These are phyloP conservation scores for Calonectris borealis DNA, from an alignment of 2,113 vertebrate genomes.

Conservation along the genomic window DNA sequence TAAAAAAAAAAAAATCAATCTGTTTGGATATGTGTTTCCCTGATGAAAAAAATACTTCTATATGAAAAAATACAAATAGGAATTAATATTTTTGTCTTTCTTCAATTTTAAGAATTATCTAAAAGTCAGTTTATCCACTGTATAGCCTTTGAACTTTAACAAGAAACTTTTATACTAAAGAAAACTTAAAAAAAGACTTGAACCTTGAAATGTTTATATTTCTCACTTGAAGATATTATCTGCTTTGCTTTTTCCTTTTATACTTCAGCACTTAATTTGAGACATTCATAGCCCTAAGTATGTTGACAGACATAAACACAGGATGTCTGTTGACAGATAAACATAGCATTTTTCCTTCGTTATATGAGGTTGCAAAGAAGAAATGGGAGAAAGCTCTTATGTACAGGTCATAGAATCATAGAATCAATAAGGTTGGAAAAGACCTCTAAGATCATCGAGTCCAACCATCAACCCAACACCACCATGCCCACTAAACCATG, in stretches of 20 bases:
- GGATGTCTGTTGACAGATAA: neutral
- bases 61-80: neutral
- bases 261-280: neutral
- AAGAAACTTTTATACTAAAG: neutral
- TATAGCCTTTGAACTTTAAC: neutral
- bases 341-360: neutral
- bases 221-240: neutral
- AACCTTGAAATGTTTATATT: neutral
- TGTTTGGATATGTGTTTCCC: neutral
- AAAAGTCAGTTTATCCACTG: neutral
- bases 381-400: neutral
- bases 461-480: too few relatives aligned
- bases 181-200: neutral
- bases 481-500: too few relatives aligned
- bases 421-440: too few relatives aligned
- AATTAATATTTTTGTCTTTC: neutral
- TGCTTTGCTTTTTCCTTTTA: neutral
- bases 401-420: neutral
- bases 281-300: neutral
- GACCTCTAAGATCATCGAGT: too few relatives aligned
- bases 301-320: too few relatives aligned
- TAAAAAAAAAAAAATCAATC: neutral
- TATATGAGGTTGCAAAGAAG: neutral
- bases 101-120: neutral
- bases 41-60: neutral